Conservation (phyloP, 64 coral and sea anemone genomes). For the Cladopsammia gracilis region DNA sequence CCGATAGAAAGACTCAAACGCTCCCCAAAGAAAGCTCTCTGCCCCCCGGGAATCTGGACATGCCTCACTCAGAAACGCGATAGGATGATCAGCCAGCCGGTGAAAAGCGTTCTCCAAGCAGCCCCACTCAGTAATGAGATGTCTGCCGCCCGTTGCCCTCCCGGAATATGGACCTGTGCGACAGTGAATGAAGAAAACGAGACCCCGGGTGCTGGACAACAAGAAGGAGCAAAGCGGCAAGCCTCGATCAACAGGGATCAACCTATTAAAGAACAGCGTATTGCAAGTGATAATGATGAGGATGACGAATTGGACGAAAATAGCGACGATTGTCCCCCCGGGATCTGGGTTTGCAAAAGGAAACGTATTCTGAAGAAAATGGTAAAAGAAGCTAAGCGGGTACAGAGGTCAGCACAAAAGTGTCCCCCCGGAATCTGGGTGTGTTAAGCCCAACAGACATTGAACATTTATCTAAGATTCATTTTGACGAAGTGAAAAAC, state of each 20-base stretch:
- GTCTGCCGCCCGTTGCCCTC: background rate
- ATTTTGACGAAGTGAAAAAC: slow-evolving; percentile 27
- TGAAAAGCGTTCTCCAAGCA: background rate
- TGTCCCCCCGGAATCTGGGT: slow-evolving; percentile 16
- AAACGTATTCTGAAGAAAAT: background rate
- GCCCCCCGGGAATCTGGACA: background rate
- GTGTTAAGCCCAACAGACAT: background rate
- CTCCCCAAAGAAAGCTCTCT: background rate
- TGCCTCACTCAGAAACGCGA: background rate
- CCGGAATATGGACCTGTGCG: background rate
- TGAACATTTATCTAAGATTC: background rate
- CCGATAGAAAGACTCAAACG: slow-evolving; percentile 30
- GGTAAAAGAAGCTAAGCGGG: background rate
- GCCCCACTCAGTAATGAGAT: background rate
- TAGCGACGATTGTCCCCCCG: background rate
- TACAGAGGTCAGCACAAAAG: background rate
- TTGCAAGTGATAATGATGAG: background rate
- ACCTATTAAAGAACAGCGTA: no score
- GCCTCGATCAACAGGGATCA: background rate
- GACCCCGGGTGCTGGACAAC: background rate
- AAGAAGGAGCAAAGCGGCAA: background rate
- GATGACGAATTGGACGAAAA: background rate
- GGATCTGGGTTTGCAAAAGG: background rate
- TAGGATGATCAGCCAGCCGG: background rate
- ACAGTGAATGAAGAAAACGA: background rate